These are phyloP conservation scores for Lepus timidus DNA, from an alignment of 2,113 vertebrate species.

Conservation along the genomic window DNA sequence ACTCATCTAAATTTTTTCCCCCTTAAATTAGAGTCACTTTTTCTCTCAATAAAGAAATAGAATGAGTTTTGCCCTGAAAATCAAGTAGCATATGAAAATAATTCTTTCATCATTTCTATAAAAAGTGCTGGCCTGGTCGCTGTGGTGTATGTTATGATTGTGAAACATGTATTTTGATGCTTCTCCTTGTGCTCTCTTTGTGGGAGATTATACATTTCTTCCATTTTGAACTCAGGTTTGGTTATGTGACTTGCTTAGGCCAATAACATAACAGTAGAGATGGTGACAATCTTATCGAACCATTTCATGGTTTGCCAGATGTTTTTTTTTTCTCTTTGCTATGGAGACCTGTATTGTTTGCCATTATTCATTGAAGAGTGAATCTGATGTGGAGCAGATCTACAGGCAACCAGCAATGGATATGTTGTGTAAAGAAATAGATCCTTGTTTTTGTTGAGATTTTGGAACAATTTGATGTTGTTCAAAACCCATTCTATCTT, in stretches of 20 bases:
- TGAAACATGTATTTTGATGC: background rate
- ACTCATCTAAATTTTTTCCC: background rate
- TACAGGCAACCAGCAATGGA: background rate
- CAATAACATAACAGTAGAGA: constrained; percentile 16
- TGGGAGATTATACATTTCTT: background rate
- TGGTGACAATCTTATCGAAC: background rate
- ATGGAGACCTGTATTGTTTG: background rate
- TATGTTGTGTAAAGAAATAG: background rate
- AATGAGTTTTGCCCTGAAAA: background rate
- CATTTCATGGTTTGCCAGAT: background rate
- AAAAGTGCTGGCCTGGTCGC: background rate
- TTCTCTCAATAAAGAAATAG: background rate
- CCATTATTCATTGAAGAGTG: background rate
- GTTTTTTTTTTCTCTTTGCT: background rate
- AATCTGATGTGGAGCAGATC: background rate
- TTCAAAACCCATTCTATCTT: constrained; percentile 15
- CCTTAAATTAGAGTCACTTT: background rate
- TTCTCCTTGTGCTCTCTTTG: background rate
- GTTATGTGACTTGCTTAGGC: background rate
- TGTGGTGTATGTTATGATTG: background rate
- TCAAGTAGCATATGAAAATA: background rate
- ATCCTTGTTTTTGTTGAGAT: background rate
- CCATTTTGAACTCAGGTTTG: background rate
- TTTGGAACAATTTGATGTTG: background rate
- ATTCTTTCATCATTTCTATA: constrained; percentile 5